These are phyloP conservation scores for silkworm (Bombyx mori) DNA, from an alignment of 1,140 invertebrate genomes.

Conservation along the genomic window DNA sequence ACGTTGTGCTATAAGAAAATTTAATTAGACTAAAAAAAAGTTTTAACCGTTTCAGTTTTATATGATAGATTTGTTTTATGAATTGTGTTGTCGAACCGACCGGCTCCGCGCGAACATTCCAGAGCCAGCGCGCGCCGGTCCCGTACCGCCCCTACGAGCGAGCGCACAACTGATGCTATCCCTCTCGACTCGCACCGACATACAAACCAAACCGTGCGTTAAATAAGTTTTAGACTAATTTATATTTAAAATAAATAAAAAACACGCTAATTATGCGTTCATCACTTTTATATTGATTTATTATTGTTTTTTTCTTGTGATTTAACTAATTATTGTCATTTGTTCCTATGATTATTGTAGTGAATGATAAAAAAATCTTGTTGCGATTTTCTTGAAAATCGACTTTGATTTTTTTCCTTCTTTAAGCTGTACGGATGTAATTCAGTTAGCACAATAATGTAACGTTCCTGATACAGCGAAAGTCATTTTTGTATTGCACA, in stretches of 20 bases:
- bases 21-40: no score
- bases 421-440: conserved; percentile 37
- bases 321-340: conserved; percentile 67
- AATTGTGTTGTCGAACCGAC: no score
- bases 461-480: conserved; percentile 39
- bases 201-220: conserved; percentile 64
- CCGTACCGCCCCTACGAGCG: conserved; percentile 28
- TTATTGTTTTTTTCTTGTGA: conserved; percentile 48
- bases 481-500: conserved; percentile 20
- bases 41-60: no score
- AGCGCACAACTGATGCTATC: conserved; percentile 43
- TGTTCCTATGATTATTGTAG: conserved; percentile 68
- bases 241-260: conserved; percentile 40
- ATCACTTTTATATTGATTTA: conserved; percentile 59
- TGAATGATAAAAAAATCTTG: conserved; percentile 58
- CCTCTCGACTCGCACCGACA: conserved; percentile 64
- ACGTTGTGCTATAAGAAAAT: no score
- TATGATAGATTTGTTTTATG: no score
- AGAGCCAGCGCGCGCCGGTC: conserved; percentile 1
- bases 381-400: conserved; percentile 68
- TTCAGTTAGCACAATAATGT: conserved; percentile 28
- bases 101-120: no score
- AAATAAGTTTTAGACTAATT: conserved; percentile 60
- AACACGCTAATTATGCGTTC: conserved; percentile 53
- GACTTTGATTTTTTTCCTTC: conserved; percentile 57